These are phyloP conservation scores for Rhorus exstirpatorius DNA, from an alignment of 2,888 invertebrate species.

Conservation along the genomic window DNA sequence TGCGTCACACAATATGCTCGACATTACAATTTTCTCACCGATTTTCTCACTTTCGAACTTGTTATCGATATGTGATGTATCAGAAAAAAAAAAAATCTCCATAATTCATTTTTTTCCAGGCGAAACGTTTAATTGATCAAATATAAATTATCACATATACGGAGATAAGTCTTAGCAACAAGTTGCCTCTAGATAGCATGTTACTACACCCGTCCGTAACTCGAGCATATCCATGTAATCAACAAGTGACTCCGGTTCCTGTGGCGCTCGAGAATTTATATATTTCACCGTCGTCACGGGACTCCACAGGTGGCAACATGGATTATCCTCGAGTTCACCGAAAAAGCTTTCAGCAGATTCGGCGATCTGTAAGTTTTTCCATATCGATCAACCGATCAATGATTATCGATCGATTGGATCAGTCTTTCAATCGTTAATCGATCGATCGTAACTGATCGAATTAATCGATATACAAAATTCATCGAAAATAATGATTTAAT, in stretches of 20 bases:
- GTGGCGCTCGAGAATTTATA: slow-evolving; percentile 79
- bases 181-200: slow-evolving; percentile 77
- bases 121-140: background rate
- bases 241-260: slow-evolving; percentile 81
- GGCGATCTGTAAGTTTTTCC: background rate
- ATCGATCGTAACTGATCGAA: background rate
- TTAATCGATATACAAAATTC: background rate
- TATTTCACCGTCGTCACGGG: slow-evolving; percentile 77
- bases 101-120: background rate
- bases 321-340: slow-evolving; percentile 55
- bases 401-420: slow-evolving; percentile 47
- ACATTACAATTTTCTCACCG: no score
- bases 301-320: slow-evolving; percentile 81
- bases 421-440: background rate
- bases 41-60: no score
- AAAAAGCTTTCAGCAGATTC: slow-evolving; percentile 36
- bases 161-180: slow-evolving; percentile 78
- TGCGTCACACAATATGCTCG: no score
- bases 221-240: slow-evolving; percentile 79
- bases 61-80: no score
- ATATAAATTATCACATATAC: background rate
- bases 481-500: background rate
- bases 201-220: slow-evolving; percentile 53
- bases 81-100: no score
- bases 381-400: slow-evolving; percentile 18